Base-by-base conservation (phyloP, 2,797 vertebrate genomes). In the Monodelphis domestica region DNA sequence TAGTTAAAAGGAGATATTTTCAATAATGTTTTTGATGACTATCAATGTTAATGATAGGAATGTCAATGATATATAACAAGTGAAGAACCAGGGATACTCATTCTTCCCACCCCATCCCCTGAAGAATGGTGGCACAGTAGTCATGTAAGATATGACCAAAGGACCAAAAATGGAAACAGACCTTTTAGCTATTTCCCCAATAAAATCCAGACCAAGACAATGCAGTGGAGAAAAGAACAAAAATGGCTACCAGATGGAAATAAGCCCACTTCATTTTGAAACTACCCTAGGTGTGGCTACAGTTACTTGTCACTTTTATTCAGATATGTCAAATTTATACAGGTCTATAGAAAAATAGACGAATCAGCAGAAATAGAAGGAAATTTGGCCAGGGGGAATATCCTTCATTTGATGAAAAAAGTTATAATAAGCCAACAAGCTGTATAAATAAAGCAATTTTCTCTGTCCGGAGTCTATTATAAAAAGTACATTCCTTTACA, bases 361-460 rank as follows among this genome's bases (percentile, higher is more conserved):
- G 52, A 96, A 5, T 88, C 87, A 95, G 88, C 51, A 91, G 53
- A 53, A 91, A 29, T 84, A 90, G 54, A 91, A 95, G 91, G 56
- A 92, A 1, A 88, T 54, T 87, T 95, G 88, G 28, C 89, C 78
- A 87, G 4, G 45, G 12, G 9, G n/a, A 88, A 90, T 7, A 7
- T 91, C 6, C 50, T 63, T 91, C n/a, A 91, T 92, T 28, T 55
- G 28, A 91, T 87, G 91, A 93, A 78, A 54, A 53, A 89, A 78
- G 54, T 70, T 59, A 38, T 24, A 70, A 78, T 38, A 89, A 53
- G 59, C 0, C 52, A 90, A 26, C 28, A 91, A 97, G 91, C 92
- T 97, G 91, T 92, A 14, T 93, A 96, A 97, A 95, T 95, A 96
- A 89, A 95, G 10, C 28, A 53, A 55, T 92, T 51, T 96, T 96